Evolutionary conservation across 2,113 vertebrate species (phyloP).

Genomic region (Arizona elegans): DNA sequence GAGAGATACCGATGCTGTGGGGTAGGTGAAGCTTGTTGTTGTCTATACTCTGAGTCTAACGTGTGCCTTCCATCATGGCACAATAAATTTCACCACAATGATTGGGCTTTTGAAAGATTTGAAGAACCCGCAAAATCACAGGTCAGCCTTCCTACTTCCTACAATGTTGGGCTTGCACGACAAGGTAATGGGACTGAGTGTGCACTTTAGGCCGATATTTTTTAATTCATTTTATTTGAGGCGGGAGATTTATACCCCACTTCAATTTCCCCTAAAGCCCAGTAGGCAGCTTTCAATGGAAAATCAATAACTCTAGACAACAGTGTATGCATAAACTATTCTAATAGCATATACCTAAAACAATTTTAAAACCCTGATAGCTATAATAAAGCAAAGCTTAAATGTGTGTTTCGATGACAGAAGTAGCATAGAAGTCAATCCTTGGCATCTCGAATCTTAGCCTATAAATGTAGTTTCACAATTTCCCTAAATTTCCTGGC

Average conservation of each 20-base stretch:
- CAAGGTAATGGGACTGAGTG: not conserved
- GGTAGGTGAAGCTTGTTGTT: not conserved
- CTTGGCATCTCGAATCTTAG: not conserved
- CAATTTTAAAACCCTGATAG: not conserved
- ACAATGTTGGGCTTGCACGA: not conserved
- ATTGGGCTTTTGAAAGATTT: not conserved
- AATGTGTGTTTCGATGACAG: not conserved
- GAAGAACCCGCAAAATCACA: not conserved
- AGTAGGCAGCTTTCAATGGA: constrained; percentile 8
- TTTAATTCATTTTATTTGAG: not conserved
- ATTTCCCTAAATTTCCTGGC: not conserved
- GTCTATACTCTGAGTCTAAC: not conserved
- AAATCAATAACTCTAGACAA: constrained; percentile 2
- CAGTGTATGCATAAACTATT: not conserved
- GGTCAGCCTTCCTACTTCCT: not conserved
- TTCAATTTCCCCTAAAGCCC: constrained; percentile 1
- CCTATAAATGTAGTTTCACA: not conserved
- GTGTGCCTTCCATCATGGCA: not conserved
- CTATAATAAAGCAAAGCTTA: not conserved
- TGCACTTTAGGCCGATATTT: not conserved
- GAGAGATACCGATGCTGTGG: too few species aligned
- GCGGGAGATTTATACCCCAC: not conserved
- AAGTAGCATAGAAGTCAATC: not conserved
- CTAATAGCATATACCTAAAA: not conserved
- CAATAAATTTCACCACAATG: not conserved